phyloP scores from a whole-genome alignment of 2,113 vertebrate species.

The Mixornis gularis region DNA sequence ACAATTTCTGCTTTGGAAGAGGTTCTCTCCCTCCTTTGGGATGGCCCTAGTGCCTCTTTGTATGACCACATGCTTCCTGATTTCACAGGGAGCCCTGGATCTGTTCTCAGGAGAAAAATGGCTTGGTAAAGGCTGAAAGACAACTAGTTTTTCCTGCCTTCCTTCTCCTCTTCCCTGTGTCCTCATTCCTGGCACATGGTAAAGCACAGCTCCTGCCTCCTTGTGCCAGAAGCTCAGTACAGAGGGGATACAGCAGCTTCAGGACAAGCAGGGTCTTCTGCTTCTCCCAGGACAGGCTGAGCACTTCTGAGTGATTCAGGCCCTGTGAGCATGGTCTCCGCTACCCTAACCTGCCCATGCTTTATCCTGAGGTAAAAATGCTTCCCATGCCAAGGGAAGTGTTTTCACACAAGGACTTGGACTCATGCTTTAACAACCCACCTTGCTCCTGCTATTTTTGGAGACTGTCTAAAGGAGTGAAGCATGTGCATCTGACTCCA shows the following conservation, averaged over 20 bases:
- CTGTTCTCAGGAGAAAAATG: not conserved
- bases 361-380: not conserved
- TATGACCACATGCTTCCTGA: not conserved
- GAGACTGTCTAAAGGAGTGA: not conserved
- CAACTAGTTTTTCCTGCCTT: not conserved
- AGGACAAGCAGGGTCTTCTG: not conserved
- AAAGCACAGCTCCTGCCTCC: not conserved
- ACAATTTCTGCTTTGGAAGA: accelerated
- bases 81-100: not conserved
- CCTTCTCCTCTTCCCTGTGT: not conserved
- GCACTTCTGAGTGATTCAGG: accelerated
- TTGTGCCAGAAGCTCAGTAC: not conserved
- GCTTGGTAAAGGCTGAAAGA: not conserved
- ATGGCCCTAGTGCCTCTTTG: not conserved
- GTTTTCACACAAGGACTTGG: not conserved
- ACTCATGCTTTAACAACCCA: not conserved
- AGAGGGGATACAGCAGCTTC: not conserved
- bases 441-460: not conserved
- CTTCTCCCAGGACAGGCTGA: not conserved
- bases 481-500: not conserved
- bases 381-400: accelerated
- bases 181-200: not conserved
- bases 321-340: not conserved
- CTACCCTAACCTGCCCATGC: not conserved
- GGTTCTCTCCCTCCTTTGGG: not conserved